These are phyloP conservation scores for Amphibalanus amphitrite DNA, from an alignment of 1,140 invertebrate genomes.

Conservation along the genomic window DNA sequence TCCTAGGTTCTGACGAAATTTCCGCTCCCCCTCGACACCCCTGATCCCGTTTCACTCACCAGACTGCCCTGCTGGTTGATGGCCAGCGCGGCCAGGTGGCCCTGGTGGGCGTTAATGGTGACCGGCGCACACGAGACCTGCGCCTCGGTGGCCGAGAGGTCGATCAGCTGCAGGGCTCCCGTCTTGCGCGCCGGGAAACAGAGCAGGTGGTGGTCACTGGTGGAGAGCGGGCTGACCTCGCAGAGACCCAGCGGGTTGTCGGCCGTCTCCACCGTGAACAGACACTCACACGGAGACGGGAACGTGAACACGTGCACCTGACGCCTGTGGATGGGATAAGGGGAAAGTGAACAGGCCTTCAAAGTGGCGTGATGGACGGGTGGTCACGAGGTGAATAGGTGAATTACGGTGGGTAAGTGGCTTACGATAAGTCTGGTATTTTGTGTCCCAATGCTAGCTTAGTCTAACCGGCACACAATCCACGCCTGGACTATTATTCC, in stretches of 20 bases:
- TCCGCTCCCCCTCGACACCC: no score
- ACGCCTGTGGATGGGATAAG: slow-evolving; percentile 39
- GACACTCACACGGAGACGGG: slow-evolving; percentile 42
- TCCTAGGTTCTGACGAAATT: no score
- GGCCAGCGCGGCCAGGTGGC: slow-evolving; percentile 62
- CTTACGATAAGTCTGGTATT: no score
- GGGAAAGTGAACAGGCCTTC: no score
- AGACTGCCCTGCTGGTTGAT: slow-evolving; percentile 61
- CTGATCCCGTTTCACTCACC: slow-evolving; percentile 6
- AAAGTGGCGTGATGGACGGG: no score
- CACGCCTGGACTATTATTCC: no score
- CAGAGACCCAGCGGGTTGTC: slow-evolving; percentile 61
- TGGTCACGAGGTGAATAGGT: slow-evolving; percentile 44
- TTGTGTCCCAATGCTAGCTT: no score
- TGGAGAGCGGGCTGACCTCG: slow-evolving; percentile 53
- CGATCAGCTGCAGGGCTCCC: slow-evolving; percentile 60
- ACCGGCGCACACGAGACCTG: slow-evolving; percentile 52
- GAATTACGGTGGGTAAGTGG: no score
- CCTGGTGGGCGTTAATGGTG: slow-evolving; percentile 63
- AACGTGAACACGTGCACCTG: slow-evolving; percentile 70
- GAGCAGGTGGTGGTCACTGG: slow-evolving; percentile 50
- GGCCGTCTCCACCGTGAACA: slow-evolving; percentile 51
- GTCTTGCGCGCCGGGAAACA: slow-evolving; percentile 64
- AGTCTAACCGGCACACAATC: no score
- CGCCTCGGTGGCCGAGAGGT: slow-evolving; percentile 46